Conservation (phyloP, 2,797 vertebrate species). For the Halcyon smyrnensis region DNA sequence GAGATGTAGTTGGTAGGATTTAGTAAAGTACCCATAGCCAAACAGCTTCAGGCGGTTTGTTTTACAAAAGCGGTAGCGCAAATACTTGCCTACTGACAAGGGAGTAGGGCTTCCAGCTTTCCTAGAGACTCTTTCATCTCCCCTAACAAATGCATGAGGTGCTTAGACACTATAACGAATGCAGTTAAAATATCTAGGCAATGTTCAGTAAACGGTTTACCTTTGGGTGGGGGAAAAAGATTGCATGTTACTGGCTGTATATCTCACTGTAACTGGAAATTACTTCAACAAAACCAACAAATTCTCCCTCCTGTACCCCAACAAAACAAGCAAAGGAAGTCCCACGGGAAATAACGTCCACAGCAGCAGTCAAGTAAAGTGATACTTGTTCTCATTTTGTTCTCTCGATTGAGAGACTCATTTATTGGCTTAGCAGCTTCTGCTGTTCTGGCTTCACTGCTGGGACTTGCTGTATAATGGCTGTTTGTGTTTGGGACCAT, state of each 20-base stretch:
- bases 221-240: neutral
- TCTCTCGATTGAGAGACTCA: neutral
- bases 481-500: neutral
- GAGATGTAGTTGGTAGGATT: slow-evolving; percentile 15
- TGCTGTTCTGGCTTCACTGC: neutral
- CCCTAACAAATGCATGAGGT: slow-evolving; percentile 16
- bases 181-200: slow-evolving; percentile 47
- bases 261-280: slow-evolving; percentile 25
- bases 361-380: neutral
- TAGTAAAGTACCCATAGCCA: neutral
- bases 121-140: neutral
- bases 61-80: slow-evolving; percentile 22
- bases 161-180: neutral
- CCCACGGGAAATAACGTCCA: neutral
- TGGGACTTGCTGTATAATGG: neutral
- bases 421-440: neutral
- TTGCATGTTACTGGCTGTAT: slow-evolving; percentile 51
- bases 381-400: neutral
- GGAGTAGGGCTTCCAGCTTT: slow-evolving; percentile 4
- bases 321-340: neutral
- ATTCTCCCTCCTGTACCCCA: neutral
- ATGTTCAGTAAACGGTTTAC: slow-evolving; percentile 2
- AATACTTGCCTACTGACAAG: slow-evolving; percentile 15
- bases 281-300: neutral
- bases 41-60: slow-evolving; percentile 36